Conservation (phyloP, 1,140 invertebrate genomes). For the Calosoma granatense region DNA sequence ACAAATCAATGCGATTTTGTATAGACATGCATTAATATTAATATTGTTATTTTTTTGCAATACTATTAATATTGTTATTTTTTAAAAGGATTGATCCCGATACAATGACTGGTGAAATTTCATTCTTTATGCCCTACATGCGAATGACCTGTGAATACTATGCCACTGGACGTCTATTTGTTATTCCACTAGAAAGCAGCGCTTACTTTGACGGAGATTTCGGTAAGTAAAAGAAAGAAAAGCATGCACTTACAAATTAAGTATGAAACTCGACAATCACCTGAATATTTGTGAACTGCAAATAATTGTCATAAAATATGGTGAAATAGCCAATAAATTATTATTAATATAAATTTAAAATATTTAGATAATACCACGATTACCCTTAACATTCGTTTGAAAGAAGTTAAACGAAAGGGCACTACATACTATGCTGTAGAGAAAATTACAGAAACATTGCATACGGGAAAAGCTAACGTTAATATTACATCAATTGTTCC, state of each 20-base stretch:
- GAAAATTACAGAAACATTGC: constrained; percentile 43
- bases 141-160: neutral
- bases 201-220: neutral
- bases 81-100: neutral
- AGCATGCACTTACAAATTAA: no score
- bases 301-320: no score
- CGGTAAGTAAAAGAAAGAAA: neutral
- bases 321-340: no score
- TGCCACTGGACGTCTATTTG: neutral
- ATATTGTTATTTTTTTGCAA: no score
- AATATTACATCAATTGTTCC: constrained; percentile 30
- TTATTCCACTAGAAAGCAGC: neutral
- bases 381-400: constrained; percentile 20
- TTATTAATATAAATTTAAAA: constrained; percentile 2
- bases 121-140: neutral
- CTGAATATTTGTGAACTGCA: no score
- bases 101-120: neutral
- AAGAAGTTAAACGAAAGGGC: constrained; percentile 43
- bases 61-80: no score
- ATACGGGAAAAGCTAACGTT: constrained; percentile 42
- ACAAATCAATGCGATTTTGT: no score
- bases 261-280: no score
- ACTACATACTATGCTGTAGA: constrained; percentile 44
- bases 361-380: neutral
- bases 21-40: no score